Base-by-base conservation (phyloP, 2,113 vertebrate genomes). In the Phodopus roborovskii region DNA sequence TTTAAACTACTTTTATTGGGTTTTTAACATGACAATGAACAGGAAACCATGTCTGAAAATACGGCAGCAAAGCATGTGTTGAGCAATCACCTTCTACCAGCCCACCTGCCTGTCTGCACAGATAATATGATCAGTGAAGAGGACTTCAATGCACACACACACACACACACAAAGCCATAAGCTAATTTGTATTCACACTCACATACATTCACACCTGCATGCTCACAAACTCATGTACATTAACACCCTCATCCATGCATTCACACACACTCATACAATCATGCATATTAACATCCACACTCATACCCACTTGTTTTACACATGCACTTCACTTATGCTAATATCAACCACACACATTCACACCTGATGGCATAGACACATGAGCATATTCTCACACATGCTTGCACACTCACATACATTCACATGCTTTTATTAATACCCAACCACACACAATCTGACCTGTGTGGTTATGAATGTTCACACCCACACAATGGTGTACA, bases 41-140 rank as follows among this genome's bases (percentile, higher is more conserved):
- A 7, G 39, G 36, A 56, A 62, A 33, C 4, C 28, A 7, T 4
- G 4, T 9, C 15, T 56, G 56, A 68, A 88, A 84, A n/a, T 45
- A 36, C 0, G 7, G 62, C 20, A 0, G 1, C 45, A 58, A 36
- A 2, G 15, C 20, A 3, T 4, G 3, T 7, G 3, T 36, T 0
- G 39, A 3, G 0, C 0, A 0, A 13, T 33, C n/a, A 11, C 13
- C 16, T 5, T 30, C 12, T 64, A 36, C 36, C 45, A 87, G 64
- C 33, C 24, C 30, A 16, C 64, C 33, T 24, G 45, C 30, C 42
- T 50, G 26, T 16, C 39, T 45, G 9, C 5, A 45, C 9, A 20
- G 39, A 48, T 39, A 12, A 48, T 39, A 12, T 6, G 9, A 16
- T 85, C 28, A 85, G 42, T 30, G 17, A 62, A 48, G 42, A 36